These are phyloP conservation scores for Mobula birostris DNA, from an alignment of 2,113 vertebrate genomes.

Conservation along the genomic window DNA sequence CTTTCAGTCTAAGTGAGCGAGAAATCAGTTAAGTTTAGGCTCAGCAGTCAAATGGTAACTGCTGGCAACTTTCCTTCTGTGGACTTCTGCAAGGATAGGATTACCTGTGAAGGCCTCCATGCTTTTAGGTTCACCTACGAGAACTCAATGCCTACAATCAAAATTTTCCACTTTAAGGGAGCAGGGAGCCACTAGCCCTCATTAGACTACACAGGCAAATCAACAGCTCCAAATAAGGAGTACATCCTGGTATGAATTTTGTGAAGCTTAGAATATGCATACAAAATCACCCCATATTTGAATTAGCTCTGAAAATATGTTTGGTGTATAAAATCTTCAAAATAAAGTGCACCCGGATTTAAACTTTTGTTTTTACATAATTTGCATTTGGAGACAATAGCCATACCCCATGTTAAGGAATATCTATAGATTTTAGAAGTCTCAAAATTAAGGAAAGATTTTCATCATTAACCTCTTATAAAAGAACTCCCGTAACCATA, in stretches of 20 bases:
- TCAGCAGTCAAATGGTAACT: not conserved
- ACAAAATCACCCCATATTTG: not conserved
- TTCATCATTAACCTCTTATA: not conserved
- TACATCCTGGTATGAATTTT: not conserved
- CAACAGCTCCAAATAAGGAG: not conserved
- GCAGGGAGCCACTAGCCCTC: not conserved
- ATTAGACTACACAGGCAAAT: not conserved
- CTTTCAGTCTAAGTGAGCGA: not conserved
- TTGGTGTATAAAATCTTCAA: not conserved
- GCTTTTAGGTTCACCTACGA: not conserved
- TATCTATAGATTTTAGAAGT: not conserved
- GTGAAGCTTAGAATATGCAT: not conserved
- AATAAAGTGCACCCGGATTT: not conserved
- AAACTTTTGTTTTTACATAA: not conserved
- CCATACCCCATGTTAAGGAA: not conserved
- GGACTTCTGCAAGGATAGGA: not conserved
- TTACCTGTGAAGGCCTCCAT: not conserved
- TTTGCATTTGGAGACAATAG: not conserved
- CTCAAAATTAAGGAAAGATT: not conserved
- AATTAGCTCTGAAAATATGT: not conserved
- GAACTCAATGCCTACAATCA: not conserved
- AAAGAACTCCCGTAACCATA: not conserved
- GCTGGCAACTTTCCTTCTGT: not conserved
- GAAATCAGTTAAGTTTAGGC: not conserved
- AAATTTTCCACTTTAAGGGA: not conserved